phyloP scores from a whole-genome alignment of 2,797 vertebrate genomes.

The Lophius americanus region DNA sequence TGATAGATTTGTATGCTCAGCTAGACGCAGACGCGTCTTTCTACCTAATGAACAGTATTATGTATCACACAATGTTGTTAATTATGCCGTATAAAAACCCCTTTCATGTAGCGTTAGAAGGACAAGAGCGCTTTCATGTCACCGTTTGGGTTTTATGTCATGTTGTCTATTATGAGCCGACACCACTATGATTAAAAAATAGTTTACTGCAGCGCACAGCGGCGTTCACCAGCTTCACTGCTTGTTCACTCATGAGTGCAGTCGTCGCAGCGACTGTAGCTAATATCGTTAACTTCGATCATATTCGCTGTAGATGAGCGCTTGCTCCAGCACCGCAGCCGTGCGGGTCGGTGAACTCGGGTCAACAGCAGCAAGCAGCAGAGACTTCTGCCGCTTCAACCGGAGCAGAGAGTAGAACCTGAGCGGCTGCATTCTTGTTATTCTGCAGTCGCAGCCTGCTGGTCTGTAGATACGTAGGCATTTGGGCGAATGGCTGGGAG shows the following conservation, averaged over 20 bases:
- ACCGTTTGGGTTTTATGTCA: neutral
- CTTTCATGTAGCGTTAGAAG: neutral
- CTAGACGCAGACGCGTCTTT: no score
- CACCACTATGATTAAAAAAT: conserved; percentile 36
- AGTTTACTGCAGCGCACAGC: conserved; percentile 45
- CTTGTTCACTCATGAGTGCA: conserved; percentile 56
- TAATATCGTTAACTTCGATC: conserved; percentile 72
- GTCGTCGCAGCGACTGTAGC: conserved; percentile 58
- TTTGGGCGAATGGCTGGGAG: conserved; percentile 70
- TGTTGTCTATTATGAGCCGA: conserved; percentile 28
- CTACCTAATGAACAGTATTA: no score
- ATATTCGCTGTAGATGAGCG: conserved; percentile 73
- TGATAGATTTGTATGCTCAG: no score
- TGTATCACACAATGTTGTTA: neutral
- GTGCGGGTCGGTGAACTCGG: conserved; percentile 43
- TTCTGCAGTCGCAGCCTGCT: conserved; percentile 80
- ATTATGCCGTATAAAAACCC: neutral
- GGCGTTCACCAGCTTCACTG: conserved; percentile 48
- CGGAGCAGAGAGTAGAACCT: conserved; percentile 73
- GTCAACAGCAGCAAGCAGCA: conserved; percentile 59
- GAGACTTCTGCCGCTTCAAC: conserved; percentile 61
- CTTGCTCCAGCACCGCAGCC: conserved; percentile 49
- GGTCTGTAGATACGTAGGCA: conserved; percentile 78
- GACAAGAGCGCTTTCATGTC: neutral
- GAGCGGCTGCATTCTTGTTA: conserved; percentile 72